These are phyloP conservation scores for Eudasyphora cyanicolor DNA, from an alignment of 2,888 invertebrate species.

Conservation along the genomic window DNA sequence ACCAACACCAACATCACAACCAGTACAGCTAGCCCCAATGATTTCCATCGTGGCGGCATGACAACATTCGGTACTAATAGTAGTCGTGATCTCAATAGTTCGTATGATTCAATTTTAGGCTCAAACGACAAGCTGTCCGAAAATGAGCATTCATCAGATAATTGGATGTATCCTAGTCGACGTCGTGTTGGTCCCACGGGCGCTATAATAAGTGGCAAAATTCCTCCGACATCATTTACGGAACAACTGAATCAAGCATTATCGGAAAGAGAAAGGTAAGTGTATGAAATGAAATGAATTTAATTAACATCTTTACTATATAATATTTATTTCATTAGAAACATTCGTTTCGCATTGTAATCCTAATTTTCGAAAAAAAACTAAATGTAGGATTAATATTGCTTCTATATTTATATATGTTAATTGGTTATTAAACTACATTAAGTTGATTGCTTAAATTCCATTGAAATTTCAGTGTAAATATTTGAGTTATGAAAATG, in stretches of 20 bases:
- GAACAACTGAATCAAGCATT: conserved; percentile 93
- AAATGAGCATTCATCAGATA: conserved; percentile 76
- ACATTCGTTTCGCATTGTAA: no score
- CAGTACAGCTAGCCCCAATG: conserved; percentile 69
- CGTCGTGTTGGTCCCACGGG: conserved; percentile 79
- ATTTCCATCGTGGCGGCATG: conserved; percentile 77
- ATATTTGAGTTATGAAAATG: no score
- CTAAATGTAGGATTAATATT: no score
- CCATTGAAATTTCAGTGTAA: no score
- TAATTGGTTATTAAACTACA: no score
- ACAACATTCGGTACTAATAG: conserved; percentile 76
- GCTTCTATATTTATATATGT: no score
- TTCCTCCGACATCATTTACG: conserved; percentile 88
- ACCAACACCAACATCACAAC: conserved; percentile 20
- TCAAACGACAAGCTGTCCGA: conserved; percentile 79
- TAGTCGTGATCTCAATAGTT: conserved; percentile 79
- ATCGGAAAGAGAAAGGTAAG: conserved; percentile 90
- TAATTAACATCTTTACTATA: background rate
- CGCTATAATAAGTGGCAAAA: conserved; percentile 71
- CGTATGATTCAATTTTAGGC: conserved; percentile 80
- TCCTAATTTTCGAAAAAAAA: no score
- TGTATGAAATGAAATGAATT: conserved; percentile 31
- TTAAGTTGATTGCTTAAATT: no score
- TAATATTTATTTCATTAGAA: no score
- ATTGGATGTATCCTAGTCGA: conserved; percentile 80